phyloP scores from a whole-genome alignment of 2,113 vertebrate species.

The Corapipo altera region DNA sequence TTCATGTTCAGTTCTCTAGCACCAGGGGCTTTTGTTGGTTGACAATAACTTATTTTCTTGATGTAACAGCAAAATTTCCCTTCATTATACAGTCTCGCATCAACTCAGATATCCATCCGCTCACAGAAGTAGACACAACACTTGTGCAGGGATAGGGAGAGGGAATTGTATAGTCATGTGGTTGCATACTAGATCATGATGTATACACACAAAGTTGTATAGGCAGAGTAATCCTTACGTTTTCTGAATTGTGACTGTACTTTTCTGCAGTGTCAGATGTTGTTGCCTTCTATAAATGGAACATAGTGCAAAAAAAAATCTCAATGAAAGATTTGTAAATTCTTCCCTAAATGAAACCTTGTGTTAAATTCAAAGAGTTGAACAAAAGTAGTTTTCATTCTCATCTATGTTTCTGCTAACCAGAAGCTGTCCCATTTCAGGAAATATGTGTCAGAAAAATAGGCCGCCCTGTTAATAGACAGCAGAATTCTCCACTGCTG shows the following conservation, averaged over 20 bases:
- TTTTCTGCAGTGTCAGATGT: not conserved
- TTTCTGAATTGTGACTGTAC: not conserved
- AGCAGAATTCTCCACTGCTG: not conserved
- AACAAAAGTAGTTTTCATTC: not conserved
- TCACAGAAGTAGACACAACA: not conserved
- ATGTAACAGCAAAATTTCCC: not conserved
- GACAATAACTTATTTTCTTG: not conserved
- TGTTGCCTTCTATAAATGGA: not conserved
- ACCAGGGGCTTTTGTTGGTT: not conserved
- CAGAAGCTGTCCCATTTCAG: not conserved
- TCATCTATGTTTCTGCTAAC: not conserved
- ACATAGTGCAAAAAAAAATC: not conserved
- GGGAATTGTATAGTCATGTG: not conserved
- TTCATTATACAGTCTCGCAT: not conserved
- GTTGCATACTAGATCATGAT: not conserved
- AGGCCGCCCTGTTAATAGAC: not conserved
- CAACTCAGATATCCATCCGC: not conserved
- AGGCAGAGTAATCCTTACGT: not conserved
- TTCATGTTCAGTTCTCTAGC: not conserved
- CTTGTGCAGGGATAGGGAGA: not conserved
- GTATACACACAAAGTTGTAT: not conserved
- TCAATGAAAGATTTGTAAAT: not conserved
- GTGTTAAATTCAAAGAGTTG: not conserved
- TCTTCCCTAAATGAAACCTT: not conserved
- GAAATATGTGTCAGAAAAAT: not conserved